phyloP scores from a whole-genome alignment of 2,888 invertebrate species.

The Orthonychiurus folsomi region DNA sequence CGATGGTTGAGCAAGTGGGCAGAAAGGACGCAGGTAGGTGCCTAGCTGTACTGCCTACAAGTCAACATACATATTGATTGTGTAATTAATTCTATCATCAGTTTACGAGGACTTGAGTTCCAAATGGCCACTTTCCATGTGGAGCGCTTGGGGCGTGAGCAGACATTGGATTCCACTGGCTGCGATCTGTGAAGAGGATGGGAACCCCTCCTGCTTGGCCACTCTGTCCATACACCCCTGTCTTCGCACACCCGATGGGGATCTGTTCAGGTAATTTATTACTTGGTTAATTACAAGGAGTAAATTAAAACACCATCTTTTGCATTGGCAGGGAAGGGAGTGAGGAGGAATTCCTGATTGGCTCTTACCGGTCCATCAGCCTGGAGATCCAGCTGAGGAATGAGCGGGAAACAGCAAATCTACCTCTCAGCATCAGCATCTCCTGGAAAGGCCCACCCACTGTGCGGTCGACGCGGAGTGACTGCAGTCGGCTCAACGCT shows the following conservation, averaged over 20 bases:
- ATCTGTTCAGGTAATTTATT: neutral
- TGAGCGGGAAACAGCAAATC: conserved; percentile 23
- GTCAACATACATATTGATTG: neutral
- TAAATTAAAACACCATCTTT: no score
- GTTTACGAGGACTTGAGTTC: neutral
- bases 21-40: conserved; percentile 5
- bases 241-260: conserved; percentile 12
- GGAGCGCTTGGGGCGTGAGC: neutral
- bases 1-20: neutral
- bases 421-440: conserved; percentile 20
- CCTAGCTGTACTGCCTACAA: neutral
- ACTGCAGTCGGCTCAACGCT: conserved; percentile 14
- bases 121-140: neutral
- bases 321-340: no score
- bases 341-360: conserved; percentile 15
- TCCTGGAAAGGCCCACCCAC: conserved; percentile 20
- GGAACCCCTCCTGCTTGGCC: conserved; percentile 24
- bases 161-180: conserved; percentile 16
- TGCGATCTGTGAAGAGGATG: conserved; percentile 27
- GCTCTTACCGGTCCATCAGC: conserved; percentile 16
- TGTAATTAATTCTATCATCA: neutral
- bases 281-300: no score
- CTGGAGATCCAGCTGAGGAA: conserved; percentile 25
- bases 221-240: conserved; percentile 17
- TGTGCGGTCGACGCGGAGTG: conserved; percentile 15